Conservation (phyloP, 2,797 vertebrate species). For the Cottoperca gobio region DNA sequence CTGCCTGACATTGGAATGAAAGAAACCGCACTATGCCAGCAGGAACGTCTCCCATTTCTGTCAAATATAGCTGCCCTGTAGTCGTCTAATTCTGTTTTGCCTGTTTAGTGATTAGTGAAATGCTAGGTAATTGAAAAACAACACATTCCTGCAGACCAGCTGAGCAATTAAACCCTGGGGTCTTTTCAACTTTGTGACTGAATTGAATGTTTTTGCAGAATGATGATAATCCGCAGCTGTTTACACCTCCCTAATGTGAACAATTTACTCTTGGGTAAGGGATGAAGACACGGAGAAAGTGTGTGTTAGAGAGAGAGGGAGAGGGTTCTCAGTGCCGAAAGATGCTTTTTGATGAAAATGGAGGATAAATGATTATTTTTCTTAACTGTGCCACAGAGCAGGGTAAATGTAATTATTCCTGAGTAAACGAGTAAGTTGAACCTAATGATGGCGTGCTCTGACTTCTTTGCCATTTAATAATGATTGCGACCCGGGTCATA, state of each 20-base stretch:
- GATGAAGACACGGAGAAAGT: neutral
- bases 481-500: constrained; percentile 42
- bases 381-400: constrained; percentile 58
- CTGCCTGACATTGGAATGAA: neutral
- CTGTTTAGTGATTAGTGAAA: constrained; percentile 19
- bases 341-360: constrained; percentile 56
- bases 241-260: constrained; percentile 35
- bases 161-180: constrained; percentile 6
- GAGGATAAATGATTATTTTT: constrained; percentile 62
- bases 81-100: neutral
- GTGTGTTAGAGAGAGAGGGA: no score
- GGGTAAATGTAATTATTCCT: constrained; percentile 61
- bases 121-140: neutral
- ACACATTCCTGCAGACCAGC: constrained; percentile 12
- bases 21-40: neutral
- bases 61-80: constrained; percentile 1
- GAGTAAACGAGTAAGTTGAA: constrained; percentile 60
- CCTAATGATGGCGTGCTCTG: constrained; percentile 44
- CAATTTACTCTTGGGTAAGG: constrained; percentile 17
- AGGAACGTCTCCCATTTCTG: neutral
- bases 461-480: constrained; percentile 47
- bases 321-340: constrained; percentile 44
- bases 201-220: constrained; percentile 27
- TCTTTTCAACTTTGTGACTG: constrained; percentile 18
- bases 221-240: constrained; percentile 24